A percentile compares a stretch with the other conserved stretches of the same genome.
Evolutionary conservation across 2,888 invertebrate genomes (phyloP).

Genomic region (Orthosia incerta): DNA sequence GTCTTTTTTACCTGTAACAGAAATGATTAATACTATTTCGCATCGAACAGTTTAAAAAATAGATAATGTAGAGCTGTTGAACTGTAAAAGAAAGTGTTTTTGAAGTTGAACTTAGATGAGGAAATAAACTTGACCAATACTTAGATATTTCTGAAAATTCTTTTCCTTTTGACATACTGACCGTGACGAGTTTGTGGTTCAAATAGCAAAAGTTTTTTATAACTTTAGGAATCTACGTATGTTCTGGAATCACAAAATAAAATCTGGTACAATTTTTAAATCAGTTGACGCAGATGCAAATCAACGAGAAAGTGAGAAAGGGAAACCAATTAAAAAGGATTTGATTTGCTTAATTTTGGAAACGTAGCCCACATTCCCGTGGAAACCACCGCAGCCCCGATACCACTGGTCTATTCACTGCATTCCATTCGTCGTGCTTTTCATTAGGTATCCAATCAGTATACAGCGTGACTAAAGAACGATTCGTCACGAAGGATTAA

Average conservation of each 20-base stretch:
- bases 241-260: background rate
- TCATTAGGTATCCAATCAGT: constrained; percentile 85
- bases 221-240: background rate
- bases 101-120: too few relatives aligned
- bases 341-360: constrained; percentile 10
- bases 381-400: constrained; percentile 44
- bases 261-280: constrained; percentile 1
- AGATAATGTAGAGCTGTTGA: background rate
- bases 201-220: background rate
- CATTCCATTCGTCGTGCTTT: constrained; percentile 78
- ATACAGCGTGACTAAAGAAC: constrained; percentile 77
- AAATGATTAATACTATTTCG: background rate
- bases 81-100: background rate
- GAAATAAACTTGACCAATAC: background rate
- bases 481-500: constrained; percentile 88
- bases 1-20: constrained; percentile 1
- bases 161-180: background rate
- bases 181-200: background rate
- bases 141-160: background rate
- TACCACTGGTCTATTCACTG: constrained; percentile 74
- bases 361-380: constrained; percentile 36
- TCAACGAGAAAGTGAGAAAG: constrained; percentile 25
- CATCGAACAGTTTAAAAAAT: background rate
- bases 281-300: background rate
- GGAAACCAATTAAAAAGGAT: constrained; percentile 26